phyloP scores from a whole-genome alignment of 2,888 invertebrate species.

The Serripes groenlandicus region DNA sequence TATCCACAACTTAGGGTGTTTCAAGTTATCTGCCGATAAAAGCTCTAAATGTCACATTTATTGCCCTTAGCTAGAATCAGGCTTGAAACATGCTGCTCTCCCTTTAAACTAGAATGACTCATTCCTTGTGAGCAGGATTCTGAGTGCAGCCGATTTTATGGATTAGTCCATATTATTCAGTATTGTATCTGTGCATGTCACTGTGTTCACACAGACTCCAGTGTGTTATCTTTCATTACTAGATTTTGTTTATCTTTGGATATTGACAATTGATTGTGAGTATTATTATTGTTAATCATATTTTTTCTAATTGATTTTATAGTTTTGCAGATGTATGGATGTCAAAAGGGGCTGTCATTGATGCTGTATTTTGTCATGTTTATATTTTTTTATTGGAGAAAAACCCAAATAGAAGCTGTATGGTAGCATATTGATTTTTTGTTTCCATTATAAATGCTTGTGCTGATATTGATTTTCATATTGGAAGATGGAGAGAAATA shows the following conservation, averaged over 20 bases:
- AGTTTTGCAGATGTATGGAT: too few relatives aligned
- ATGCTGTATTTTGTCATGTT: neutral
- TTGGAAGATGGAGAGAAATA: neutral
- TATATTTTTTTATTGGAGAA: neutral
- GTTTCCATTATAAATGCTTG: conserved; percentile 24
- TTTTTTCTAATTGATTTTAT: neutral
- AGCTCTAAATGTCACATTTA: too few relatives aligned
- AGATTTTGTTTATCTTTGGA: conserved; percentile 4
- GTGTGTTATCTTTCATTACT: conserved; percentile 1
- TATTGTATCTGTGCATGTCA: conserved; percentile 16
- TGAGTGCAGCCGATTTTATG: conserved; percentile 27
- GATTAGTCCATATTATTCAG: conserved; percentile 14
- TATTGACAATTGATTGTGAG: conserved; percentile 10
- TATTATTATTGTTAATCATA: too few relatives aligned
- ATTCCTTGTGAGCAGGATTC: neutral
- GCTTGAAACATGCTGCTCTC: conserved; percentile 15
- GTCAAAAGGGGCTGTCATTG: neutral
- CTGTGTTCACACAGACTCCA: neutral
- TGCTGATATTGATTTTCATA: conserved; percentile 15
- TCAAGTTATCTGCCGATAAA: too few relatives aligned
- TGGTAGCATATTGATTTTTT: conserved; percentile 22
- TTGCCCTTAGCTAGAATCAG: too few relatives aligned
- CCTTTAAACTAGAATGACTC: conserved; percentile 14
- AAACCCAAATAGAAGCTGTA: neutral
- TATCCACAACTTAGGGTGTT: too few relatives aligned